Evolutionary conservation across 2,113 vertebrate species (phyloP), one percentile per base, ranked within the genome.

Genomic region (Thinocorus orbignyianus): DNA sequence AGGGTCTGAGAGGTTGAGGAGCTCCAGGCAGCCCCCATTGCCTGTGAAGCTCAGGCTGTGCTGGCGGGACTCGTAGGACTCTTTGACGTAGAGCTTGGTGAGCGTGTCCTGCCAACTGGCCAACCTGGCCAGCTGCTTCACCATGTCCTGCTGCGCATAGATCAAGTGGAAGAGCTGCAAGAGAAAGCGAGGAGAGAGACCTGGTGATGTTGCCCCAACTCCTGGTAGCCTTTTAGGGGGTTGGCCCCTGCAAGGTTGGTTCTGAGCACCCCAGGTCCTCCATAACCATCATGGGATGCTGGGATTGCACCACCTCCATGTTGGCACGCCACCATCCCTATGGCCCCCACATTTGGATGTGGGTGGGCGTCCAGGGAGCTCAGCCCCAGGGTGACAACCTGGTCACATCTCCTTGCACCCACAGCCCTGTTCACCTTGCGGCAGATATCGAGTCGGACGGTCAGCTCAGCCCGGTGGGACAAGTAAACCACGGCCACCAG

Each of bases 71-170:
- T 98, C 98, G 4, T 98, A 98, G 6, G 98, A 99, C 88, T 99
- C 99, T 90, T 99, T 99, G 86, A 99, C 98, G 1, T 99, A 99
- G 55, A 99, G 99, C 90, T 99, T 99, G 91, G 99, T 99, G 81
- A 99, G 98, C 2, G 99, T 97, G 39, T 99, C 99, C 98, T 99
- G 99, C 99, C 99, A 99, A 80, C 99, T 98, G 0, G 98, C 97
- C 95, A 99, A 93, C 66, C 96, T 98, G 1, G 99, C 98, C 77
- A 99, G 97, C 83, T 99, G 98, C 93, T 96, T 99, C 88, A 99
- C 98, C 10, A 98, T 93, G 48, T 99, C 99, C 52, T 99, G 98
- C 80, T 98, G 99, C 1, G 98, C 97, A 13, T 99, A 98, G 97
- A 99, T 99, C 95, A 99, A 97, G 97, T 99, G 97, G 95, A 99